Percentiles rank a stretch among this genome's conserved stretches.
Evolutionary conservation across 2,888 invertebrate genomes (phyloP).

Genomic region (Nymphalis c-album): DNA sequence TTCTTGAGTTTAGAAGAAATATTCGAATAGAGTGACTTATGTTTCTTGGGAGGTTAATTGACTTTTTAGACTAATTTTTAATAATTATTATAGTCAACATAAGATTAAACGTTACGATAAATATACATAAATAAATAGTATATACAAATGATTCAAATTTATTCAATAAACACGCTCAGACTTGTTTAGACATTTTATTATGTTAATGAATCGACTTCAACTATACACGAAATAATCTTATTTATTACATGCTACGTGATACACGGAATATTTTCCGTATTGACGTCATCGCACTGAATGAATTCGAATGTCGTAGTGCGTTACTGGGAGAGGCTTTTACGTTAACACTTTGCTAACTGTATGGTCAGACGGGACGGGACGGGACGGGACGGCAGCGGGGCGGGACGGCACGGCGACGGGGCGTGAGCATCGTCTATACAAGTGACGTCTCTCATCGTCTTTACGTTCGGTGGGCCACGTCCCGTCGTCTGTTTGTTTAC

Average conservation of each 20-base stretch:
- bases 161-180: neutral
- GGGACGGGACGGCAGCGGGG: too few relatives aligned
- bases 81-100: too few relatives aligned
- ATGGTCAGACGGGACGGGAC: too few relatives aligned
- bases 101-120: neutral
- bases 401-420: too few relatives aligned
- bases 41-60: too few relatives aligned
- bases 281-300: slow-evolving; percentile 58
- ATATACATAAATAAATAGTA: neutral
- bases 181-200: slow-evolving; percentile 1
- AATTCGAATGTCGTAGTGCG: slow-evolving; percentile 40
- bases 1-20: too few relatives aligned
- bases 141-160: slow-evolving; percentile 1
- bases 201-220: slow-evolving; percentile 1
- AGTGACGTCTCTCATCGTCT: too few relatives aligned
- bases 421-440: too few relatives aligned
- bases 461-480: too few relatives aligned
- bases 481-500: too few relatives aligned
- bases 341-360: neutral
- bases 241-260: neutral
- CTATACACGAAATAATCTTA: slow-evolving; percentile 5
- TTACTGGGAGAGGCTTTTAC: slow-evolving; percentile 46
- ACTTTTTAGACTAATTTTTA: too few relatives aligned
- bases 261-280: slow-evolving; percentile 30
- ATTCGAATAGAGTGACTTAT: too few relatives aligned